Percentiles rank a stretch among this genome's conserved stretches.
phyloP scores from a whole-genome alignment of 1,140 invertebrate species.

The Penaeus indicus region DNA sequence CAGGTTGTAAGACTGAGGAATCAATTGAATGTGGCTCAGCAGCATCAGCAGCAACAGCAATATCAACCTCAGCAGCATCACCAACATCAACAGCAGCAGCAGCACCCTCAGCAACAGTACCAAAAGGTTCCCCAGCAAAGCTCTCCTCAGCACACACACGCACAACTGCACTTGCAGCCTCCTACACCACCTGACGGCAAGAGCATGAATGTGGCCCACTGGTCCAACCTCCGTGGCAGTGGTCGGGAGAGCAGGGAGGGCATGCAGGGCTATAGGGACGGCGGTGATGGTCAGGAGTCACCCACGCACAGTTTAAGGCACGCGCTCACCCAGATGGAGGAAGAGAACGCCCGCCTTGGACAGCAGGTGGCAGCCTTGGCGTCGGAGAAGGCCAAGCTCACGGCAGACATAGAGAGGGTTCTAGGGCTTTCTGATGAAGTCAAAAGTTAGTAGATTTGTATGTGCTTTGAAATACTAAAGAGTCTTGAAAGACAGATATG shows the following conservation, averaged over 20 bases:
- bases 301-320: slow-evolving; percentile 34
- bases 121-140: slow-evolving; percentile 32
- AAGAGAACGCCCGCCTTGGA: slow-evolving; percentile 46
- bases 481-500: no score
- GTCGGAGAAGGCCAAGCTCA: slow-evolving; percentile 47
- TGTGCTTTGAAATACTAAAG: no score
- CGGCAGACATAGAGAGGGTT: slow-evolving; percentile 50
- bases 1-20: slow-evolving; percentile 64
- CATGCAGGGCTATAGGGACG: slow-evolving; percentile 13
- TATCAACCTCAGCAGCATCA: slow-evolving; percentile 40
- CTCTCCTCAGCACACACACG: slow-evolving; percentile 12
- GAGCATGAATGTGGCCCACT: neutral
- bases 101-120: slow-evolving; percentile 23
- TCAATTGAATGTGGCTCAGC: slow-evolving; percentile 62
- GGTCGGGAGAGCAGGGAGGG: slow-evolving; percentile 25
- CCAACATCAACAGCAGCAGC: neutral
- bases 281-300: slow-evolving; percentile 54
- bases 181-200: slow-evolving; percentile 19
- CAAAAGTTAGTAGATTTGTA: slow-evolving; percentile 33
- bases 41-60: slow-evolving; percentile 51
- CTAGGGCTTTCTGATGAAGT: slow-evolving; percentile 49
- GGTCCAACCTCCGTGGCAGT: slow-evolving; percentile 8
- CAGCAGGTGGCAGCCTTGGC: slow-evolving; percentile 34
- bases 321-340: slow-evolving; percentile 42
- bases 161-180: slow-evolving; percentile 14